phyloP scores from a whole-genome alignment of 2,888 invertebrate species.

The Craniophora ligustri region DNA sequence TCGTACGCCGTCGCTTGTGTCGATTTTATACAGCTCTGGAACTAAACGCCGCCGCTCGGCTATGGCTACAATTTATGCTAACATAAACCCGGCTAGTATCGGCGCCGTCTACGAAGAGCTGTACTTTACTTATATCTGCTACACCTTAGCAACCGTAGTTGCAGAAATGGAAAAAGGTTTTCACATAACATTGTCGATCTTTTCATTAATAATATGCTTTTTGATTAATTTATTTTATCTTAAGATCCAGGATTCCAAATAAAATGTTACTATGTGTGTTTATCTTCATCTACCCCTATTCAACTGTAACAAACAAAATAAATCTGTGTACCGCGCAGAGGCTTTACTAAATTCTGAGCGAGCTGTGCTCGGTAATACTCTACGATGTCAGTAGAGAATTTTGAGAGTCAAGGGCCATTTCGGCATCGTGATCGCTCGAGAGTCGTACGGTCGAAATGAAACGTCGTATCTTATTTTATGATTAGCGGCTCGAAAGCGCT shows the following conservation, averaged over 20 bases:
- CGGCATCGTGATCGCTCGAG: constrained; percentile 86
- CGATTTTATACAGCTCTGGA: constrained; percentile 70
- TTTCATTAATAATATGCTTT: too few species aligned
- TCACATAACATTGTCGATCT: too few species aligned
- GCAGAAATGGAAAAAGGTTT: too few species aligned
- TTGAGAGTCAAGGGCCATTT: constrained; percentile 88
- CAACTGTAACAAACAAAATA: constrained; percentile 61
- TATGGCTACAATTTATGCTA: constrained; percentile 74
- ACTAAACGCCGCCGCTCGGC: constrained; percentile 67
- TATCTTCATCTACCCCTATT: constrained; percentile 28
- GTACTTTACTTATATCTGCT: constrained; percentile 60
- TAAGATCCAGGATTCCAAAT: constrained; percentile 5
- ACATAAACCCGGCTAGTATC: constrained; percentile 68
- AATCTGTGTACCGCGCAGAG: constrained; percentile 64
- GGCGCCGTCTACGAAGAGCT: constrained; percentile 58
- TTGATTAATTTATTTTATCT: constrained; percentile 23
- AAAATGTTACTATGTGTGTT: constrained; percentile 37
- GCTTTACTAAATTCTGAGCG: constrained; percentile 72
- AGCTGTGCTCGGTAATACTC: constrained; percentile 79
- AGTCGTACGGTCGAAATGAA: constrained; percentile 88
- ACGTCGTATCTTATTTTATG: constrained; percentile 89
- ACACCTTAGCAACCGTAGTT: constrained; percentile 41
- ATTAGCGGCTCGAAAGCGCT: constrained; percentile 89
- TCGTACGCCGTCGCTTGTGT: constrained; percentile 71
- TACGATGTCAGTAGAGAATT: constrained; percentile 85